Evolutionary conservation across 2,113 vertebrate species (phyloP).

Genomic region (Pteropus alecto): DNA sequence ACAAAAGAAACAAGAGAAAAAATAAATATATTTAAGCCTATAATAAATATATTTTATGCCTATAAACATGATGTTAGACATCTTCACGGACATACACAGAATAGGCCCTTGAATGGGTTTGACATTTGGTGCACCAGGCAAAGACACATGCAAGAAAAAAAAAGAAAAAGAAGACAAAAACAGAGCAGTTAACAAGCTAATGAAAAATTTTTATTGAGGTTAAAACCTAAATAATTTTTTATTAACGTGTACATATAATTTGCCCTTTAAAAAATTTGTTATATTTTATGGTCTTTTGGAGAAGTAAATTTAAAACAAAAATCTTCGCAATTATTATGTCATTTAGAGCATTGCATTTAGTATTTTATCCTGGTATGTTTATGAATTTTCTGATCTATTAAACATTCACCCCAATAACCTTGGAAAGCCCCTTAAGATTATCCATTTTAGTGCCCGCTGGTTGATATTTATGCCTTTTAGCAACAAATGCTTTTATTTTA

Average conservation of each 20-base stretch:
- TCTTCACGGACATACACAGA: neutral
- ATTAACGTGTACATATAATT: neutral
- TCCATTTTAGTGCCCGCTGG: neutral
- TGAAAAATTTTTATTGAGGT: neutral
- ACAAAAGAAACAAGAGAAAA: neutral
- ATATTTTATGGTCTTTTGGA: neutral
- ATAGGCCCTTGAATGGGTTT: neutral
- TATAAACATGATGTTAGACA: neutral
- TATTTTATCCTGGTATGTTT: slow-evolving; percentile 22
- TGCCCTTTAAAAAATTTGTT: neutral
- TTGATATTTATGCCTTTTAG: slow-evolving; percentile 9
- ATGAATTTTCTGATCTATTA: slow-evolving; percentile 15
- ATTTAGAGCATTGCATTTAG: neutral
- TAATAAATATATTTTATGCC: neutral
- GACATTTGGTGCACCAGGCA: neutral
- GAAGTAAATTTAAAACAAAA: slow-evolving; percentile 11
- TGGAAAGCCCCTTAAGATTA: neutral
- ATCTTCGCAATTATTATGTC: neutral
- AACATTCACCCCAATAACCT: neutral
- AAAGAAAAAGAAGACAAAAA: neutral
- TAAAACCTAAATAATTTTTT: neutral
- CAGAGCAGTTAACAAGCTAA: neutral
- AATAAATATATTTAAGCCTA: neutral
- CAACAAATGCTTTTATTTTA: neutral
- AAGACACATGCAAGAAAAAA: neutral